Conservation (phyloP, 2,113 vertebrate species). For the Poecile atricapillus region DNA sequence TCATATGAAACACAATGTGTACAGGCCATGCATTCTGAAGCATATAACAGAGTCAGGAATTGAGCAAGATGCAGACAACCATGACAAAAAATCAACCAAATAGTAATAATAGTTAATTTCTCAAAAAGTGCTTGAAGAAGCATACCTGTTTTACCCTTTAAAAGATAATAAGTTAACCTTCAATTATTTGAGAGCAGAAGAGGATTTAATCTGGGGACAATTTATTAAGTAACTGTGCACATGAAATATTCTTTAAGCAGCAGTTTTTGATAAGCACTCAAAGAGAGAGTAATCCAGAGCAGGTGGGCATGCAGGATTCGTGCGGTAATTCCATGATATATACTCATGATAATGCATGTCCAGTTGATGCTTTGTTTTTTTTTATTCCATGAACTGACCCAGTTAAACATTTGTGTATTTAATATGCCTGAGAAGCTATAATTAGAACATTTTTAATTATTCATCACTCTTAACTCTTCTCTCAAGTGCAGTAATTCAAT, state of each 20-base stretch:
- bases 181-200: background rate
- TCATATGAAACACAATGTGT: background rate
- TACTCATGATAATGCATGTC: background rate
- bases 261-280: background rate
- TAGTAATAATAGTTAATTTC: background rate
- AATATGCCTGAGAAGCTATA: constrained; percentile 1
- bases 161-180: background rate
- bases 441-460: constrained; percentile 50
- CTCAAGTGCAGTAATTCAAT: background rate
- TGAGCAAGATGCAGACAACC: background rate
- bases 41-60: background rate
- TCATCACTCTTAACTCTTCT: constrained; percentile 28
- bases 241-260: background rate
- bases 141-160: background rate
- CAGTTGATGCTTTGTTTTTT: background rate
- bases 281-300: background rate
- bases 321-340: background rate
- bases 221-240: background rate
- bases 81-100: background rate
- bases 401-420: background rate
- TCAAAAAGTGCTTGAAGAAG: background rate
- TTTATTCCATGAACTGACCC: background rate
- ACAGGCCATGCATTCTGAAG: background rate
- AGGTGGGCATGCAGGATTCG: background rate
- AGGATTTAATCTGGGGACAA: background rate